phyloP scores from a whole-genome alignment of 30 jellyfish, hydroid and myxozoan genomes.

The Hydractinia symbiolongicarpus region DNA sequence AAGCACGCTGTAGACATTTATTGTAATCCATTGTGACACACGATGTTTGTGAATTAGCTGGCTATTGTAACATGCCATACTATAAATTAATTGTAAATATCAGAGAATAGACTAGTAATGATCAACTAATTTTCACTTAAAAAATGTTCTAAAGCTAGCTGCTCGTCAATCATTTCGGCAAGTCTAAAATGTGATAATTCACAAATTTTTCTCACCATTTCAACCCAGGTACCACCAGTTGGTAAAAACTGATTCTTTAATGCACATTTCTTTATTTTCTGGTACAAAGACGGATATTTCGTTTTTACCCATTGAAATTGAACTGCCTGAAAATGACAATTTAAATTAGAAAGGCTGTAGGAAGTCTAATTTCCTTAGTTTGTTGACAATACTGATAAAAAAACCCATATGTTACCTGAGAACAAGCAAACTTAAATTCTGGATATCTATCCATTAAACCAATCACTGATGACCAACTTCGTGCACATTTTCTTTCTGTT shows the following conservation, averaged over 20 bases:
- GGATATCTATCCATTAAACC: slow-evolving; percentile 70
- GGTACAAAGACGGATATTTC: slow-evolving; percentile 50
- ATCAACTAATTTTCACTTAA: too few species aligned
- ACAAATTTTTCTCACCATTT: slow-evolving; percentile 49
- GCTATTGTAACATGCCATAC: too few species aligned
- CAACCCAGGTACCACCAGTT: slow-evolving; percentile 96
- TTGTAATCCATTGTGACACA: too few species aligned
- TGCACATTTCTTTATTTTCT: slow-evolving; percentile 35
- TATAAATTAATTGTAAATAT: too few species aligned
- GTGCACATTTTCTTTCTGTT: slow-evolving; percentile 73
- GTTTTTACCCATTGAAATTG: slow-evolving; percentile 76
- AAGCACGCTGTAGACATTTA: too few species aligned
- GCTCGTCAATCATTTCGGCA: too few species aligned
- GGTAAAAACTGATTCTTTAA: slow-evolving; percentile 57
- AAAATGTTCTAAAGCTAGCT: too few species aligned
- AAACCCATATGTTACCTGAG: slow-evolving; percentile 52
- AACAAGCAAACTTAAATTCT: slow-evolving; percentile 80
- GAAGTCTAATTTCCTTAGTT: background rate
- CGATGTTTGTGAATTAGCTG: too few species aligned
- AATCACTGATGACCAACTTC: slow-evolving; percentile 87
- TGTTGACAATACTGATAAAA: background rate
- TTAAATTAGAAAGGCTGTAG: background rate
- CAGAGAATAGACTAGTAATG: too few species aligned
- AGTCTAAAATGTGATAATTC: too few species aligned
- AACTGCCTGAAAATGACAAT: slow-evolving; percentile 56